A percentile compares a stretch with the other conserved stretches of the same genome.
These are phyloP conservation scores for Epinephelus coioides DNA, from an alignment of 2,797 vertebrate genomes.

Conservation along the genomic window DNA sequence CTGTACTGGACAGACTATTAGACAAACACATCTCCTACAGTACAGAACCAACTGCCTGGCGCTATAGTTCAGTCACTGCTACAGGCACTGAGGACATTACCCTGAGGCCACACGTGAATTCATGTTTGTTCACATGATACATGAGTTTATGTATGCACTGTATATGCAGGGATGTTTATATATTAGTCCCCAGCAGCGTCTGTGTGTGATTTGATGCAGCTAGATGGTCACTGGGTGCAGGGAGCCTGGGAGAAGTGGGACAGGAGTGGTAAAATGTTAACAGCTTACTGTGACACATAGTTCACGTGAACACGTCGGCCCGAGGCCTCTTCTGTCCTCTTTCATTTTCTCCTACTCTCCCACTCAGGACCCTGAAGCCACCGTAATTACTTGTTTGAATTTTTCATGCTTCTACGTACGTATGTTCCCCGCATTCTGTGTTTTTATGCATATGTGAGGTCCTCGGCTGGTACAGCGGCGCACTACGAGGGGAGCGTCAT, in stretches of 20 bases:
- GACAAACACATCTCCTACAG: slow-evolving; percentile 51
- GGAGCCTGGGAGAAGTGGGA: slow-evolving; percentile 46
- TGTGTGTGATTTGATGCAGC: slow-evolving; percentile 53
- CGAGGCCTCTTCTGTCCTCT: slow-evolving; percentile 58
- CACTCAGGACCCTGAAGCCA: slow-evolving; percentile 45
- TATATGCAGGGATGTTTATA: slow-evolving; percentile 21
- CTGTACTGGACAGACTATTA: slow-evolving; percentile 65
- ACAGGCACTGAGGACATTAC: slow-evolving; percentile 18
- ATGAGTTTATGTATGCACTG: slow-evolving; percentile 25
- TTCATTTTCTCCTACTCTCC: slow-evolving; percentile 41
- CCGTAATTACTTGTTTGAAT: slow-evolving; percentile 48
- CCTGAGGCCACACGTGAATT: slow-evolving; percentile 41
- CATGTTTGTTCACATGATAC: slow-evolving; percentile 34
- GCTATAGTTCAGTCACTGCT: slow-evolving; percentile 50
- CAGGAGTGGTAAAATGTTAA: slow-evolving; percentile 68
- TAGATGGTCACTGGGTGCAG: slow-evolving; percentile 48
- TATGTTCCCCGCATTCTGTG: slow-evolving; percentile 19
- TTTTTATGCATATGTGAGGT: slow-evolving; percentile 32
- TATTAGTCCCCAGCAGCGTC: slow-evolving; percentile 23
- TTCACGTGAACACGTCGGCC: slow-evolving; percentile 61
- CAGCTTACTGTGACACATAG: slow-evolving; percentile 66
- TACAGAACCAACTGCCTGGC: slow-evolving; percentile 25
- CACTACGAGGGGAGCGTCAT: neutral
- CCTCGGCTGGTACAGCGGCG: slow-evolving; percentile 12
- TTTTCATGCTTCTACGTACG: slow-evolving; percentile 24